Evolutionary conservation across 2,888 invertebrate genomes (phyloP).

Genomic region (Ditylenchus weischeri): DNA sequence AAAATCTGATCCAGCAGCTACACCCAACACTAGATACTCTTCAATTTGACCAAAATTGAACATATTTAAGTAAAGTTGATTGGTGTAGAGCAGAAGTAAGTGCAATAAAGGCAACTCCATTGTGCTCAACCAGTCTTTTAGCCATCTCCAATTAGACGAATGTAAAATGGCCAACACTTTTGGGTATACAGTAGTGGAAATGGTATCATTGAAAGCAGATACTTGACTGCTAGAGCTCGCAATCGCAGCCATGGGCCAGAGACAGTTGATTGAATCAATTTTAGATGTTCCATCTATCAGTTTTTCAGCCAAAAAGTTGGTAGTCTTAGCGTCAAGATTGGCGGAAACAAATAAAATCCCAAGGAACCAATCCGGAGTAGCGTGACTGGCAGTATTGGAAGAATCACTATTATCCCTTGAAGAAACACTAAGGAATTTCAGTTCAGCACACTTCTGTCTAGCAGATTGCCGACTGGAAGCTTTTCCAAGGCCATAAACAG

Average conservation of each 20-base stretch:
- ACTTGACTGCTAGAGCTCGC: background rate
- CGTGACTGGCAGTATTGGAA: background rate
- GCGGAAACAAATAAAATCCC: background rate
- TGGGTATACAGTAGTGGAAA: background rate
- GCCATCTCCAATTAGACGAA: background rate
- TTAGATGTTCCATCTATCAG: too few relatives aligned
- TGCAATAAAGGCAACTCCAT: constrained; percentile 17
- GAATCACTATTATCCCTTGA: too few relatives aligned
- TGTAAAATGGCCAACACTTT: background rate
- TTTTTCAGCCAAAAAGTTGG: background rate
- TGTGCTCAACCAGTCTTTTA: background rate
- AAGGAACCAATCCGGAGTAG: background rate
- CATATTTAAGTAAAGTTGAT: constrained; percentile 19
- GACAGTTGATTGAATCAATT: background rate
- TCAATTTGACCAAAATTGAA: constrained; percentile 15
- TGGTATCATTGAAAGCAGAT: background rate
- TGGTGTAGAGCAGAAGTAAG: constrained; percentile 21
- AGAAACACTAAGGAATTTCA: background rate
- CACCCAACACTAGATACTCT: constrained; percentile 20
- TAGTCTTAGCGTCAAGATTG: constrained; percentile 1
- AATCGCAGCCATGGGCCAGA: background rate
- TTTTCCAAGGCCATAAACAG: constrained; percentile 2
- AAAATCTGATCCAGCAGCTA: constrained; percentile 18
- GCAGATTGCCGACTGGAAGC: background rate
- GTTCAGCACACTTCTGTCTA: constrained; percentile 1